Evolutionary conservation across 1,140 invertebrate genomes (phyloP).

Genomic region (Protaetia brevitarsis): DNA sequence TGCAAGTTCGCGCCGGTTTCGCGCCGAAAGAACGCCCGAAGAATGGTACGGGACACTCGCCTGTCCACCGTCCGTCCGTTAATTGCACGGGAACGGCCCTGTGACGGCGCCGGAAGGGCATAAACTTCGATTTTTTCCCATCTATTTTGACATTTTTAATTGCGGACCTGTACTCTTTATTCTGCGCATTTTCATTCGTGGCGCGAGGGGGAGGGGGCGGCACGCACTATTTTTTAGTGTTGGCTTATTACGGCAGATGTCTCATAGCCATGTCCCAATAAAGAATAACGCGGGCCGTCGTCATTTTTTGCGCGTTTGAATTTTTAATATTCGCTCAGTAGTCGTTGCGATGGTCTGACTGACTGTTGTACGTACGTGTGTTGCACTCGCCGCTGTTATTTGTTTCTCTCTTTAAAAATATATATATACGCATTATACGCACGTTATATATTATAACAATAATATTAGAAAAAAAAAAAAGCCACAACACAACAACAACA

Average conservation of each 20-base stretch:
- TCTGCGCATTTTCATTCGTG: constrained; percentile 51
- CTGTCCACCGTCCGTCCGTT: constrained; percentile 12
- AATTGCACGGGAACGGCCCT: background rate
- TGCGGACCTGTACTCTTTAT: constrained; percentile 51
- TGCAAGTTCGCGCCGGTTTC: constrained; percentile 19
- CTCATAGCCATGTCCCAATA: constrained; percentile 52
- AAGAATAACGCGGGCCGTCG: constrained; percentile 47
- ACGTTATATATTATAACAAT: too few species aligned
- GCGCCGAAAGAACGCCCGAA: constrained; percentile 15
- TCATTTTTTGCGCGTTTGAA: constrained; percentile 49
- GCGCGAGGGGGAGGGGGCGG: constrained; percentile 44
- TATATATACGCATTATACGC: background rate
- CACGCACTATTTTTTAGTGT: constrained; percentile 52
- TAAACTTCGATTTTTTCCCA: constrained; percentile 28
- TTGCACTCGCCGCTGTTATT: constrained; percentile 9
- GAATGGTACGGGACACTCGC: constrained; percentile 18
- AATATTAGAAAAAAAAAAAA: too few species aligned
- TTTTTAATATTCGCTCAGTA: constrained; percentile 48
- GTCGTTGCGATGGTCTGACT: constrained; percentile 29
- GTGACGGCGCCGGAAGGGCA: constrained; percentile 18
- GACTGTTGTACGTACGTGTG: constrained; percentile 5
- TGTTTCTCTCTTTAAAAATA: constrained; percentile 11
- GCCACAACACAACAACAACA: too few species aligned
- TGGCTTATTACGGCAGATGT: constrained; percentile 52
- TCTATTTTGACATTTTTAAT: constrained; percentile 51